Evolutionary conservation across 2,113 vertebrate species (phyloP).

Genomic region (Cyphomyrus plagiostoma): DNA sequence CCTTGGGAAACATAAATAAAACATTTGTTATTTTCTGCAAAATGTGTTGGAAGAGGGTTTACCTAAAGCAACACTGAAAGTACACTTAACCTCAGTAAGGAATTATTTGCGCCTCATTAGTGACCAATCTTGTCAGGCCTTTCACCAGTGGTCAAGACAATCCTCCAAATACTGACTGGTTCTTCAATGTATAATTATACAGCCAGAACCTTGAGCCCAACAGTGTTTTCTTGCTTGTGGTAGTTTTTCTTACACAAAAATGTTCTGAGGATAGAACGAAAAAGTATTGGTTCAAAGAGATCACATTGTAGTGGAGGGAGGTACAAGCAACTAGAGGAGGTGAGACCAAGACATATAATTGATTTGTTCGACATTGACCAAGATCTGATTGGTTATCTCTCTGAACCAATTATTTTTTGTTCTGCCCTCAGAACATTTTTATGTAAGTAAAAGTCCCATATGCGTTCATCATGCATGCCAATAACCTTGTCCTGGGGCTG

Average conservation of each 20-base stretch:
- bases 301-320: not conserved
- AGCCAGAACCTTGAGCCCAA: slow-evolving; percentile 50
- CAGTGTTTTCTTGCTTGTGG: slow-evolving; percentile 43
- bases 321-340: not conserved
- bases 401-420: not conserved
- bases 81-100: slow-evolving; percentile 1
- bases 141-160: not conserved
- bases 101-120: not conserved
- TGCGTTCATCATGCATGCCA: slow-evolving; percentile 52
- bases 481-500: slow-evolving; percentile 55
- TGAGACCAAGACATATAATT: not conserved
- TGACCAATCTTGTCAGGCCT: not conserved
- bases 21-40: slow-evolving; percentile 3
- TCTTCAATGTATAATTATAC: slow-evolving; percentile 29
- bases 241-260: not conserved
- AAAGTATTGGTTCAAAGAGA: not conserved
- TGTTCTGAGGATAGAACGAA: not conserved
- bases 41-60: not conserved
- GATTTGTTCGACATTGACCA: not conserved
- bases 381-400: not conserved
- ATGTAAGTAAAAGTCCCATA: not conserved
- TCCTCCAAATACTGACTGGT: not conserved
- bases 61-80: not conserved
- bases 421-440: not conserved
- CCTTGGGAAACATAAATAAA: not conserved